phyloP scores from a whole-genome alignment of 2,797 vertebrate genomes.

The Austrolebias charrua region DNA sequence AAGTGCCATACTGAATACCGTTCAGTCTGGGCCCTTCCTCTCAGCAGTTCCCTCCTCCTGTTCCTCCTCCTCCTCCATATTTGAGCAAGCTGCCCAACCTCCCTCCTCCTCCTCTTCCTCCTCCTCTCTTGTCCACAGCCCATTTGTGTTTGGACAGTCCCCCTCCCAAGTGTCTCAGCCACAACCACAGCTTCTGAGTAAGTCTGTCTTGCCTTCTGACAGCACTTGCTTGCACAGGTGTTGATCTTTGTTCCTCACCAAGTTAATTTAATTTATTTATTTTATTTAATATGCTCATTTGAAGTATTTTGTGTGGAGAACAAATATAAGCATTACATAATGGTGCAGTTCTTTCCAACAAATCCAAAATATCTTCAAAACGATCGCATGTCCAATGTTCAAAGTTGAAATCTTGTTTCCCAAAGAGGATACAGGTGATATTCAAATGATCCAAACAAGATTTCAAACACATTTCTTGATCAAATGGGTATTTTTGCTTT shows the following conservation, averaged over 20 bases:
- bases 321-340: slow-evolving; percentile 46
- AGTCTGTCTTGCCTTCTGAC: slow-evolving; percentile 96
- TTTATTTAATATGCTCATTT: slow-evolving; percentile 57
- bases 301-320: slow-evolving; percentile 36
- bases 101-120: slow-evolving; percentile 93
- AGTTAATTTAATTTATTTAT: slow-evolving; percentile 56
- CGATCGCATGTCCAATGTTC: slow-evolving; percentile 43
- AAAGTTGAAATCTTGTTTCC: slow-evolving; percentile 53
- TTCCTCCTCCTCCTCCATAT: slow-evolving; percentile 83
- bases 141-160: slow-evolving; percentile 99
- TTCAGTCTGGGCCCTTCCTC: slow-evolving; percentile 99
- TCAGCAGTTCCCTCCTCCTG: slow-evolving; percentile 81
- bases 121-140: slow-evolving; percentile 99
- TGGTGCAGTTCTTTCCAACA: slow-evolving; percentile 36
- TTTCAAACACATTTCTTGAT: slow-evolving; percentile 46
- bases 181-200: slow-evolving; percentile 99
- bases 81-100: slow-evolving; percentile 99
- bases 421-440: background rate
- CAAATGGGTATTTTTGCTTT: slow-evolving; percentile 40
- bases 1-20: slow-evolving; percentile 99
- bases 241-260: slow-evolving; percentile 72
- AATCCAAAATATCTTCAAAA: slow-evolving; percentile 53
- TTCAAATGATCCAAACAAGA: slow-evolving; percentile 34
- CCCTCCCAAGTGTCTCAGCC: slow-evolving; percentile 99
- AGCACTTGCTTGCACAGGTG: slow-evolving; percentile 87